Evolutionary conservation across 2,888 invertebrate species (phyloP).

Genomic region (Leucophenga maculata): DNA sequence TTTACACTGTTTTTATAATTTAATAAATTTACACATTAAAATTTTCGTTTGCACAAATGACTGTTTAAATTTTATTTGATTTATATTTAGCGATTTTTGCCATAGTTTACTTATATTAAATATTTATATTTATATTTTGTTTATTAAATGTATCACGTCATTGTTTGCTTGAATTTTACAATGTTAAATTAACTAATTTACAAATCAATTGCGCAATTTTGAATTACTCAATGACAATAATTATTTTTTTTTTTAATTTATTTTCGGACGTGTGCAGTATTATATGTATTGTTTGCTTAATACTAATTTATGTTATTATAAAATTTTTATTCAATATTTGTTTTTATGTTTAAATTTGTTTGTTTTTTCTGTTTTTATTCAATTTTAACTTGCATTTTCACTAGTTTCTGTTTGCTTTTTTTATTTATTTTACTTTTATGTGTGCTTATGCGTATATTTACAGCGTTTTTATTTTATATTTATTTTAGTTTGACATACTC

Average conservation of each 20-base stretch:
- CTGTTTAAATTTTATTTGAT: slow-evolving; percentile 29
- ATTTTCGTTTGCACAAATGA: slow-evolving; percentile 26
- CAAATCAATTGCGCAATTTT: slow-evolving; percentile 58
- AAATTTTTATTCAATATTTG: no score
- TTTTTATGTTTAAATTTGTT: slow-evolving; percentile 36
- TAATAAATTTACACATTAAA: slow-evolving; percentile 42
- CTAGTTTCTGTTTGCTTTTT: slow-evolving; percentile 48
- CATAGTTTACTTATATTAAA: slow-evolving; percentile 30
- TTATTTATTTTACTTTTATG: slow-evolving; percentile 40
- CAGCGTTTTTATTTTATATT: slow-evolving; percentile 37
- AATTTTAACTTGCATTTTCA: slow-evolving; percentile 46
- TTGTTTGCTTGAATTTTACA: slow-evolving; percentile 49
- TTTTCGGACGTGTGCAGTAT: slow-evolving; percentile 55
- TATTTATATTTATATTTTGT: slow-evolving; percentile 28
- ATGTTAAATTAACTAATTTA: slow-evolving; percentile 64
- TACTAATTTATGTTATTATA: slow-evolving; percentile 33
- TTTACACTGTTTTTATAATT: slow-evolving; percentile 63
- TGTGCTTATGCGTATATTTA: slow-evolving; percentile 34
- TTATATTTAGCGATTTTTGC: slow-evolving; percentile 8
- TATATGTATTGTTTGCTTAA: slow-evolving; percentile 36
- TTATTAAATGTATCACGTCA: slow-evolving; percentile 58
- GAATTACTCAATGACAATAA: slow-evolving; percentile 57
- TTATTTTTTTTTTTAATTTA: slow-evolving; percentile 33
- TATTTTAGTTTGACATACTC: slow-evolving; percentile 8
- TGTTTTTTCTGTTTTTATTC: slow-evolving; percentile 33